Conservation (phyloP, 2,888 invertebrate genomes). For the Crematogaster levior region DNA sequence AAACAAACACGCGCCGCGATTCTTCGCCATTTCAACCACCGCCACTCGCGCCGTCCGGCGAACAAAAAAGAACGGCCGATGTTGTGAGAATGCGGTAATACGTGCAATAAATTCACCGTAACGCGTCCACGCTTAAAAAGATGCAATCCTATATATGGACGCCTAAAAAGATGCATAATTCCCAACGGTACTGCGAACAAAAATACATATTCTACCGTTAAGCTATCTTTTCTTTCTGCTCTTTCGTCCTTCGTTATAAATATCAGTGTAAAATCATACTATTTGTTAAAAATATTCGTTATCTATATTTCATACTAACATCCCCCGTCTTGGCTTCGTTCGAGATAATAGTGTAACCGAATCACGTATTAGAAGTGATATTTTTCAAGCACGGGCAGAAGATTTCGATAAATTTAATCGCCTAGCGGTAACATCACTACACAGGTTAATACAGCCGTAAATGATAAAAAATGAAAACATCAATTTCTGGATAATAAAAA, state of each 20-base stretch:
- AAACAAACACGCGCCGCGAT: constrained; percentile 78
- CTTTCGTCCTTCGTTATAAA: background rate
- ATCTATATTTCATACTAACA: background rate
- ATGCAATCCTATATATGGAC: background rate
- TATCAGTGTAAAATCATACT: background rate
- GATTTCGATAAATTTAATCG: too few species aligned
- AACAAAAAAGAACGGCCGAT: constrained; percentile 43
- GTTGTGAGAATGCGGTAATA: constrained; percentile 60
- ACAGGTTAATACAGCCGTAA: too few species aligned
- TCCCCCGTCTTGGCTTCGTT: too few species aligned
- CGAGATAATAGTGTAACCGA: too few species aligned
- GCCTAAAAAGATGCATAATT: background rate
- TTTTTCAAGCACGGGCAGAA: too few species aligned
- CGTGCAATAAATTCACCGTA: constrained; percentile 62
- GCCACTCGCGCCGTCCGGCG: background rate
- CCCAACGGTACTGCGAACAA: background rate
- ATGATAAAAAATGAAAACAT: too few species aligned
- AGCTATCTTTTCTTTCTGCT: too few species aligned
- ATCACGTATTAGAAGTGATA: too few species aligned
- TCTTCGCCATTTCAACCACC: constrained; percentile 49
- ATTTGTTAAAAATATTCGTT: background rate
- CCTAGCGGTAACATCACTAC: too few species aligned
- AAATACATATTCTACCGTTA: background rate
- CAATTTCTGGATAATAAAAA: too few species aligned
- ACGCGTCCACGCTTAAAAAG: constrained; percentile 42